phyloP scores from a whole-genome alignment of 1,140 invertebrate species.

The Lethrus apterus region DNA sequence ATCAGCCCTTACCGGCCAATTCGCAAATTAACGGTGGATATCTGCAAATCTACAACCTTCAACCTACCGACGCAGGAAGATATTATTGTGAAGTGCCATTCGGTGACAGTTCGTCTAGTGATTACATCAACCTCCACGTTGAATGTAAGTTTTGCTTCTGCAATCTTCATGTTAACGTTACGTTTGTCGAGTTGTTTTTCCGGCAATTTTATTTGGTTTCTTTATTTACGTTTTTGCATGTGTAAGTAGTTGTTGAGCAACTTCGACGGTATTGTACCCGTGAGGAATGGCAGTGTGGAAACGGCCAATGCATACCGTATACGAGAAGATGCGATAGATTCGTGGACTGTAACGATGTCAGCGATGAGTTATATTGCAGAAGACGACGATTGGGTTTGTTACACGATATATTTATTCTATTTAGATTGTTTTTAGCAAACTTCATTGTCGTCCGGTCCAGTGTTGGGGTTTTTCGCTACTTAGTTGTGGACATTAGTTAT shows the following conservation, averaged over 20 bases:
- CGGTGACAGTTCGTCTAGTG: slow-evolving; percentile 43
- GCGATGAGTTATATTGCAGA: slow-evolving; percentile 61
- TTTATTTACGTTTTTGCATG: slow-evolving; percentile 13
- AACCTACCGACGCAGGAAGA: slow-evolving; percentile 55
- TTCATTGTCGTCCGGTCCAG: slow-evolving; percentile 36
- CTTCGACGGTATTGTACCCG: slow-evolving; percentile 41
- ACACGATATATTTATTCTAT: slow-evolving; percentile 9
- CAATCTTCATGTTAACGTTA: slow-evolving; percentile 3
- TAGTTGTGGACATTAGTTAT: too few relatives aligned
- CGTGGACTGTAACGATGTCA: slow-evolving; percentile 61
- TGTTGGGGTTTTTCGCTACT: too few relatives aligned
- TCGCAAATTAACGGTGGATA: slow-evolving; percentile 41
- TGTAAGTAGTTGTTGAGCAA: slow-evolving; percentile 5
- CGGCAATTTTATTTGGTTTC: too few relatives aligned
- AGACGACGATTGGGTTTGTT: slow-evolving; percentile 32
- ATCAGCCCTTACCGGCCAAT: slow-evolving; percentile 41
- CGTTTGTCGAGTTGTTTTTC: background rate
- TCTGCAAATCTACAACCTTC: slow-evolving; percentile 46
- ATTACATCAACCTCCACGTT: slow-evolving; percentile 60
- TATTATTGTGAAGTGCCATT: slow-evolving; percentile 60
- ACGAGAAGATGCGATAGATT: slow-evolving; percentile 59
- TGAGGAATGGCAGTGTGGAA: slow-evolving; percentile 53
- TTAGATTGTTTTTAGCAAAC: slow-evolving; percentile 36
- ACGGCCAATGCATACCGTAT: slow-evolving; percentile 53
- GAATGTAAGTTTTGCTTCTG: slow-evolving; percentile 54